A percentile compares a stretch with the other conserved stretches of the same genome.
These are phyloP conservation scores for Drosophila lowei DNA, from an alignment of 1,140 invertebrate genomes.

Conservation along the genomic window DNA sequence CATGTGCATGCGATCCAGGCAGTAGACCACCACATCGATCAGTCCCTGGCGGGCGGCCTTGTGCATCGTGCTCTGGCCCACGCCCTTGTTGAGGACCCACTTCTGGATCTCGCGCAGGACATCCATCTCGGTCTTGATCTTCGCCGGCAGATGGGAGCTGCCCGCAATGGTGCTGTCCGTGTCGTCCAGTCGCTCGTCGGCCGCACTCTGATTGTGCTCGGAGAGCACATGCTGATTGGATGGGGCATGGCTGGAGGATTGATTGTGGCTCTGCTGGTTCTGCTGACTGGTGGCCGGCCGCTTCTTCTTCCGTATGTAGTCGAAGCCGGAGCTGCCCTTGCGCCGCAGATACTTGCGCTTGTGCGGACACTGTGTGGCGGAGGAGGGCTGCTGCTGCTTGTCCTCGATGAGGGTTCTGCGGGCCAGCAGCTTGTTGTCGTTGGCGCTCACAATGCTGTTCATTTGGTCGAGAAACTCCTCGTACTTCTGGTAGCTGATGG, in stretches of 20 bases:
- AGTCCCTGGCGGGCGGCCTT: slow-evolving; percentile 94
- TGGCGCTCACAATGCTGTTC: slow-evolving; percentile 82
- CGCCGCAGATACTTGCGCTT: slow-evolving; percentile 83
- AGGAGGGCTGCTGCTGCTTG: slow-evolving; percentile 6
- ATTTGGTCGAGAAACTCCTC: slow-evolving; percentile 80
- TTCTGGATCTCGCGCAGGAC: slow-evolving; percentile 93
- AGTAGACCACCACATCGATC: slow-evolving; percentile 95
- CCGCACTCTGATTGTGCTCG: slow-evolving; percentile 27
- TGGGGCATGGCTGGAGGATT: slow-evolving; percentile 2
- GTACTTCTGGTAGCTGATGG: slow-evolving; percentile 77
- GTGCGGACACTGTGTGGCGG: slow-evolving; percentile 76
- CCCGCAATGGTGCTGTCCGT: slow-evolving; percentile 71
- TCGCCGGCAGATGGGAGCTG: slow-evolving; percentile 71
- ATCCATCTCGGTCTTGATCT: slow-evolving; percentile 85
- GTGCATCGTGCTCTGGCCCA: slow-evolving; percentile 95
- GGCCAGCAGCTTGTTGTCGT: slow-evolving; percentile 83
- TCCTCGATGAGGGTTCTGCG: slow-evolving; percentile 26
- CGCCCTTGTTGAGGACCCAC: slow-evolving; percentile 96
- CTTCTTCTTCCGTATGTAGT: slow-evolving; percentile 95
- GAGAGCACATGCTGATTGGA: slow-evolving; percentile 1
- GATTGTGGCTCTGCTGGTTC: neutral
- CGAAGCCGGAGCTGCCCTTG: slow-evolving; percentile 90
- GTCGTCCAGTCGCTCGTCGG: slow-evolving; percentile 61
- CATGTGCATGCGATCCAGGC: slow-evolving; percentile 92
- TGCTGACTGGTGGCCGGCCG: slow-evolving; percentile 75